Evolutionary conservation across 2,888 invertebrate species (phyloP).

Genomic region (Morinoia aosen): DNA sequence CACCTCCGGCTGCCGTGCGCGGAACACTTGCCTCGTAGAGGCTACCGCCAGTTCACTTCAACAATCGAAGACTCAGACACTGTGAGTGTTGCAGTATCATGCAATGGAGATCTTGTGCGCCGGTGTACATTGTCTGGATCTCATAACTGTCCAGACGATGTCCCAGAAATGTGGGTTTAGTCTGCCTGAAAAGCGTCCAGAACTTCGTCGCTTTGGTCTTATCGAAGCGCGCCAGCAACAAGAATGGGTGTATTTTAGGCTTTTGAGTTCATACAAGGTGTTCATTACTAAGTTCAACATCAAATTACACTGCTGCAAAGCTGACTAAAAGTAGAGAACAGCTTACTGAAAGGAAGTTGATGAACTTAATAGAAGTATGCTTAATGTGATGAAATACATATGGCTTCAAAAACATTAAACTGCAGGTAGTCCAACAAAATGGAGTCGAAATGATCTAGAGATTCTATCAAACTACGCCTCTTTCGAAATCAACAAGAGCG

Average conservation of each 20-base stretch:
- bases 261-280: not conserved
- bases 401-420: not conserved
- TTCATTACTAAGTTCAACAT: not conserved
- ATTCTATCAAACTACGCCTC: not conserved
- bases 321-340: not conserved
- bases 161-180: not conserved
- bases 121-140: not conserved
- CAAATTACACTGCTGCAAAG: not conserved
- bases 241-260: not conserved
- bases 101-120: not conserved
- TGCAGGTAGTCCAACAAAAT: not conserved
- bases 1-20: constrained; percentile 42
- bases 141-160: not conserved
- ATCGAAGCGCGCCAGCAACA: not conserved
- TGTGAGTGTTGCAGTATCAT: not conserved
- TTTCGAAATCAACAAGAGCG: not conserved
- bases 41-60: not conserved
- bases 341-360: not conserved
- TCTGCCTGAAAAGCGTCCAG: not conserved
- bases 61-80: not conserved
- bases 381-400: not conserved
- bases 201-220: not conserved
- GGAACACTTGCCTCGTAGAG: not conserved
- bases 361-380: not conserved
- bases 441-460: not conserved